These are phyloP conservation scores for Conus betulinus DNA, from an alignment of 1,140 invertebrate species.

Conservation along the genomic window DNA sequence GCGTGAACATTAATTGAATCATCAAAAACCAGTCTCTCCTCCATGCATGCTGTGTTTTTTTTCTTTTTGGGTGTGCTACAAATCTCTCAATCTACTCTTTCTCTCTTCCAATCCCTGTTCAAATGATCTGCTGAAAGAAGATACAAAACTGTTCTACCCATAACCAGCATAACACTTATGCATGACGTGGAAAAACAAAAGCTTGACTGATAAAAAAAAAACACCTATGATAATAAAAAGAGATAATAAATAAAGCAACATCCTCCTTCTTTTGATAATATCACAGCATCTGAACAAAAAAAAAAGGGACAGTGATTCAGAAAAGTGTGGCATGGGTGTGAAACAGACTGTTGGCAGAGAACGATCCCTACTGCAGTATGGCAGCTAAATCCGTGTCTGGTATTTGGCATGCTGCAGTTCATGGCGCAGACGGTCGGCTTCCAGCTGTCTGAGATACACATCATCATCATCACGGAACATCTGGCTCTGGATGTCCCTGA, in stretches of 20 bases:
- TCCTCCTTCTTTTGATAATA: background rate
- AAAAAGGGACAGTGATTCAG: background rate
- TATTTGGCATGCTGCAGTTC: constrained; percentile 71
- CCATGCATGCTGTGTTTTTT: no score
- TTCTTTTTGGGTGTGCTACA: no score
- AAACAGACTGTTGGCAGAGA: background rate
- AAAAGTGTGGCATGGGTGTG: background rate
- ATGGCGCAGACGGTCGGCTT: constrained; percentile 71
- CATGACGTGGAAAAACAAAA: background rate
- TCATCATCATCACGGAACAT: constrained; percentile 73
- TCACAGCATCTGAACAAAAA: background rate
- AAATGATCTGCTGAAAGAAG: no score
- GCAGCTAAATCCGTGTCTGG: constrained; percentile 43
- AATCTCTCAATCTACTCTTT: no score
- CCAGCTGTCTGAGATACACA: constrained; percentile 71
- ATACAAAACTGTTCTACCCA: background rate
- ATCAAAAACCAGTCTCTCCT: no score
- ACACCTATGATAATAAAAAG: background rate
- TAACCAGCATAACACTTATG: background rate
- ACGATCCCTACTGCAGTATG: background rate
- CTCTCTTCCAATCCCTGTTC: no score
- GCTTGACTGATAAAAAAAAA: background rate
- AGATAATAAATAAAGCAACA: background rate
- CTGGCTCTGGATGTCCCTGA: constrained; percentile 71
- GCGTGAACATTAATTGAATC: no score